phyloP scores from a whole-genome alignment of 2,888 invertebrate genomes.

The Sesamia inferens region DNA sequence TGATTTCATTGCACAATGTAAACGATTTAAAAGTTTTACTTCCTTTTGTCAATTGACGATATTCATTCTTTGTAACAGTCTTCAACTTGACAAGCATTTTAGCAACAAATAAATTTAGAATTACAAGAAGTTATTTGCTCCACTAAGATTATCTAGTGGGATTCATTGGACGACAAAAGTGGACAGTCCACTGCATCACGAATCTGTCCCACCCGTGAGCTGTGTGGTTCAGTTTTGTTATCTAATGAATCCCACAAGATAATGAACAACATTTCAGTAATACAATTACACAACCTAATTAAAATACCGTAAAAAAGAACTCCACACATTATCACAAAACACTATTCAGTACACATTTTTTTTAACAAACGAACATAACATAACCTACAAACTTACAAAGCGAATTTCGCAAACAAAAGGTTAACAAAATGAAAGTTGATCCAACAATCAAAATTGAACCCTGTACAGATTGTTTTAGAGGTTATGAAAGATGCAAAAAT shows the following conservation, averaged over 20 bases:
- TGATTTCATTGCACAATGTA: slow-evolving; percentile 14
- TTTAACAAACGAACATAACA: slow-evolving; percentile 49
- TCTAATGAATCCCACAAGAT: background rate
- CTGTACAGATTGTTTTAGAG: slow-evolving; percentile 43
- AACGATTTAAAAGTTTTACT: background rate
- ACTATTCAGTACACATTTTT: slow-evolving; percentile 48
- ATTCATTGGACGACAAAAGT: background rate
- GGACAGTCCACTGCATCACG: too few relatives aligned
- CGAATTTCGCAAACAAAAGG: slow-evolving; percentile 63
- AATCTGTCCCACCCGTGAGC: background rate
- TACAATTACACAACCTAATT: slow-evolving; percentile 33
- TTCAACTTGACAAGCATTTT: background rate
- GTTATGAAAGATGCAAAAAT: slow-evolving; percentile 51
- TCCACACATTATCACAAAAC: slow-evolving; percentile 28
- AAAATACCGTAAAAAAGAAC: slow-evolving; percentile 14
- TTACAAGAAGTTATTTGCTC: background rate
- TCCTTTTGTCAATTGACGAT: background rate
- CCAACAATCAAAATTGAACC: slow-evolving; percentile 59
- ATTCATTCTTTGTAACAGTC: background rate
- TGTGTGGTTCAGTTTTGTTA: background rate
- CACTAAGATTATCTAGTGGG: background rate
- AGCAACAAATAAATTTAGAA: background rate
- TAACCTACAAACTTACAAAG: slow-evolving; percentile 63
- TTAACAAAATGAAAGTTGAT: slow-evolving; percentile 47
- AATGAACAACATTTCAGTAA: background rate